A percentile compares a stretch with the other conserved stretches of the same genome.
Conservation (phyloP, 2,888 invertebrate species). For the Pecten maximus region DNA sequence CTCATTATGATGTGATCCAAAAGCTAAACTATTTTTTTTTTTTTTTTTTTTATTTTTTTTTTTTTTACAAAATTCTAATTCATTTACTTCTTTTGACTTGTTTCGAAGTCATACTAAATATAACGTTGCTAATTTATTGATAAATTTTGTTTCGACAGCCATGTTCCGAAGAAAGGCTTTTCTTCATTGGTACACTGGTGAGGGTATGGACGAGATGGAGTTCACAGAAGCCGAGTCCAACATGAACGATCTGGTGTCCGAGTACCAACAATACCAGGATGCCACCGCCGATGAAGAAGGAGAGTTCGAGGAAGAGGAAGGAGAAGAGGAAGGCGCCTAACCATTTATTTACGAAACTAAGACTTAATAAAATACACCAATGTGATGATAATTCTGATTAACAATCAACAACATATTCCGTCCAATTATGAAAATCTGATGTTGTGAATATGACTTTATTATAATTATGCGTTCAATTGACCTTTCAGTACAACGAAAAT, state of each 20-base stretch:
- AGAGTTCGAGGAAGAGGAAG: slow-evolving; percentile 57
- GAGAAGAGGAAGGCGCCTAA: slow-evolving; percentile 51
- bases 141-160: slow-evolving; percentile 85
- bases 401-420: slow-evolving; percentile 22
- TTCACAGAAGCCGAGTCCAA: slow-evolving; percentile 98
- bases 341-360: background rate
- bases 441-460: background rate
- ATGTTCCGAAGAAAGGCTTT: slow-evolving; percentile 98
- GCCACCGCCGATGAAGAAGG: slow-evolving; percentile 76
- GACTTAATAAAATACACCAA: background rate
- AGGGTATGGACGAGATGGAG: slow-evolving; percentile 98
- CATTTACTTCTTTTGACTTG: background rate
- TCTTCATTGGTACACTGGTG: slow-evolving; percentile 98
- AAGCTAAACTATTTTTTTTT: too few relatives aligned
- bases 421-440: background rate
- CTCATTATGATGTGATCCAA: too few relatives aligned
- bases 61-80: background rate
- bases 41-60: too few relatives aligned
- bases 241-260: slow-evolving; percentile 88
- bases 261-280: slow-evolving; percentile 82
- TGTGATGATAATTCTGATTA: background rate
- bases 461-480: background rate
- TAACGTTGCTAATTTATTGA: too few relatives aligned
- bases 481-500: background rate
- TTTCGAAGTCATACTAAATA: background rate